Evolutionary conservation across 2,113 vertebrate species (phyloP).

Genomic region (Halcyon senegalensis): DNA sequence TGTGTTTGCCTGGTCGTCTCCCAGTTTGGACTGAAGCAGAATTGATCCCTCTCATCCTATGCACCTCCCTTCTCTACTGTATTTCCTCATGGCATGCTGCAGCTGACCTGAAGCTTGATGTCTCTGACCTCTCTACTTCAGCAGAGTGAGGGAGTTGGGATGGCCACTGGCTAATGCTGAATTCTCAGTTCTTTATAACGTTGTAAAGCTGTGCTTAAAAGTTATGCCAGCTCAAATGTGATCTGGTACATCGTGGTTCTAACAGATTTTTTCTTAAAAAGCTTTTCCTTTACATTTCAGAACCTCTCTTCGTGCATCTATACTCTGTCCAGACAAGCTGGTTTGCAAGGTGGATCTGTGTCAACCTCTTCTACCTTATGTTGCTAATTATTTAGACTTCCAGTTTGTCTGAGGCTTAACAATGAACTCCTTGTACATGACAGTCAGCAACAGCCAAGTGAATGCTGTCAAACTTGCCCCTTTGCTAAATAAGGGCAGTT

Average conservation of each 20-base stretch:
- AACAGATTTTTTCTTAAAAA: not conserved
- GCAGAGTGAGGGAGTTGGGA: not conserved
- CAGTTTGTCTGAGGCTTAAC: not conserved
- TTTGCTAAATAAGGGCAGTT: not conserved
- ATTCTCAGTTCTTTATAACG: accelerated
- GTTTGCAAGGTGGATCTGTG: not conserved
- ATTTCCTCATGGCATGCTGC: not conserved
- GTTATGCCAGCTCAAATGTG: not conserved
- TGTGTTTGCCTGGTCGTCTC: not conserved
- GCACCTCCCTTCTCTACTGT: not conserved
- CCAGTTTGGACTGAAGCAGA: not conserved
- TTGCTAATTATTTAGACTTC: not conserved
- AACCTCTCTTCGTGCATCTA: accelerated
- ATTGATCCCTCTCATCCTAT: not conserved
- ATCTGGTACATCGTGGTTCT: not conserved
- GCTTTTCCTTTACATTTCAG: not conserved
- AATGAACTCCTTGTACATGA: not conserved
- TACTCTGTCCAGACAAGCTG: not conserved
- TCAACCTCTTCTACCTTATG: not conserved
- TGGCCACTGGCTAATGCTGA: not conserved
- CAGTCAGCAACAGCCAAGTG: not conserved
- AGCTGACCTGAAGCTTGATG: not conserved
- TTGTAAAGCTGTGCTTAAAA: not conserved
- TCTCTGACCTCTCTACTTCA: not conserved
- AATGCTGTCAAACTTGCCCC: not conserved